phyloP scores from a whole-genome alignment of 2,888 invertebrate genomes.

The Oscheius myriophilus region DNA sequence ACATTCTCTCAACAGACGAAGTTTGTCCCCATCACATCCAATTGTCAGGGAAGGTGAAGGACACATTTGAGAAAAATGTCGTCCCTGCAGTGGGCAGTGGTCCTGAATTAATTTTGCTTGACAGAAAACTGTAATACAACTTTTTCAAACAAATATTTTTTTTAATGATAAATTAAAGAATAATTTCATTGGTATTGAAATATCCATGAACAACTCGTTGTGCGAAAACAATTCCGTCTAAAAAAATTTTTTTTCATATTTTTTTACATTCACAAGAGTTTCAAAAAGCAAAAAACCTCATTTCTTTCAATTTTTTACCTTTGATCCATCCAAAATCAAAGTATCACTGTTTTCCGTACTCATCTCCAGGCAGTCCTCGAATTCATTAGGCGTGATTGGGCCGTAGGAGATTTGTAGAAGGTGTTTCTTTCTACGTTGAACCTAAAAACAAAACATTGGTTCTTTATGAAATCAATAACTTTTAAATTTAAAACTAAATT shows the following conservation, averaged over 20 bases:
- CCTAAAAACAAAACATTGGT: constrained; percentile 10
- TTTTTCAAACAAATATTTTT: no score
- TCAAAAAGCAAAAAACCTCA: no score
- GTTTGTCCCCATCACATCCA: constrained; percentile 36
- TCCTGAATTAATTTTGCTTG: constrained; percentile 8
- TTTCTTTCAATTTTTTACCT: constrained; percentile 2
- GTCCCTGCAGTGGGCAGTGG: constrained; percentile 14
- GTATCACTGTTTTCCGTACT: constrained; percentile 38
- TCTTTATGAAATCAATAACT: no score
- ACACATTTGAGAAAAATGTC: constrained; percentile 35
- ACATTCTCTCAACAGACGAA: constrained; percentile 38
- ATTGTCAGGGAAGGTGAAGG: constrained; percentile 30
- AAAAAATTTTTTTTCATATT: constrained; percentile 3
- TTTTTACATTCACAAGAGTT: no score
- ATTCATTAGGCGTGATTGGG: constrained; percentile 31
- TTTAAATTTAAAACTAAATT: no score
- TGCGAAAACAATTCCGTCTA: background rate
- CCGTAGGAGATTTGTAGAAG: constrained; percentile 28
- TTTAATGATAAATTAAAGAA: no score
- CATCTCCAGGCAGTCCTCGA: constrained; percentile 44
- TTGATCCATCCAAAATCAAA: constrained; percentile 33
- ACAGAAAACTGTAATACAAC: background rate
- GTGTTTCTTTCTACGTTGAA: constrained; percentile 24
- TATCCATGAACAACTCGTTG: no score
- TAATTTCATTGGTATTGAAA: no score